These are phyloP conservation scores for Prosopocoilus inquinatus DNA, from an alignment of 2,888 invertebrate species.

Conservation along the genomic window DNA sequence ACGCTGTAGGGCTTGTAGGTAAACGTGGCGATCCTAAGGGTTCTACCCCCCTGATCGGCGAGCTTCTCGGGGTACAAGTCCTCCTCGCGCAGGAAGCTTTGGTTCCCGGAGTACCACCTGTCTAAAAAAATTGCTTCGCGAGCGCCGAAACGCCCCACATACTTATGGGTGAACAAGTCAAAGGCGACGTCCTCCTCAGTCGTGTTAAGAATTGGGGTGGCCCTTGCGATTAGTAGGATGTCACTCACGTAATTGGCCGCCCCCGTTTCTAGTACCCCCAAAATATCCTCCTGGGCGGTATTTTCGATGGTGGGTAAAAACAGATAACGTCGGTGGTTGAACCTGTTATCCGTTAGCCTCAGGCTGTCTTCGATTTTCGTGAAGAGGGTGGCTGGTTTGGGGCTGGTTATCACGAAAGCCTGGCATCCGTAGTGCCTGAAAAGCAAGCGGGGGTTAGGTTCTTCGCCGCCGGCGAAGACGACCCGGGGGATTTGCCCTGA, in stretches of 20 bases:
- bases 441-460: slow-evolving; percentile 5
- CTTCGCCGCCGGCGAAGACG: slow-evolving; percentile 2
- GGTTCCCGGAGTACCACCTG: slow-evolving; percentile 32
- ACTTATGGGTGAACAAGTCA: slow-evolving; percentile 17
- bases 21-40: slow-evolving; percentile 56
- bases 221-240: no score
- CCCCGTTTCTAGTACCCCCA: slow-evolving; percentile 3
- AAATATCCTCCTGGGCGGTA: background rate
- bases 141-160: slow-evolving; percentile 3
- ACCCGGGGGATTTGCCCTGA: slow-evolving; percentile 4
- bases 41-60: slow-evolving; percentile 37
- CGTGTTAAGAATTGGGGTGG: background rate
- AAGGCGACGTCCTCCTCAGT: background rate
- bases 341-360: slow-evolving; percentile 10
- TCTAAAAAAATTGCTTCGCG: slow-evolving; percentile 22
- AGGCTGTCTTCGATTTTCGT: slow-evolving; percentile 11
- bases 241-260: no score
- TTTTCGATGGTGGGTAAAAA: background rate
- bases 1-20: slow-evolving; percentile 62
- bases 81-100: slow-evolving; percentile 23
- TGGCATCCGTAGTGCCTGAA: slow-evolving; percentile 16
- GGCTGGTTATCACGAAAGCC: slow-evolving; percentile 6
- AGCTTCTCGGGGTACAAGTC: slow-evolving; percentile 37
- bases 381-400: slow-evolving; percentile 9
- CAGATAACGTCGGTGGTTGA: slow-evolving; percentile 14